Percentiles rank a stretch among this genome's conserved stretches.
Conservation (phyloP, 2,888 invertebrate species). For the Theodoxus fluviatilis region DNA sequence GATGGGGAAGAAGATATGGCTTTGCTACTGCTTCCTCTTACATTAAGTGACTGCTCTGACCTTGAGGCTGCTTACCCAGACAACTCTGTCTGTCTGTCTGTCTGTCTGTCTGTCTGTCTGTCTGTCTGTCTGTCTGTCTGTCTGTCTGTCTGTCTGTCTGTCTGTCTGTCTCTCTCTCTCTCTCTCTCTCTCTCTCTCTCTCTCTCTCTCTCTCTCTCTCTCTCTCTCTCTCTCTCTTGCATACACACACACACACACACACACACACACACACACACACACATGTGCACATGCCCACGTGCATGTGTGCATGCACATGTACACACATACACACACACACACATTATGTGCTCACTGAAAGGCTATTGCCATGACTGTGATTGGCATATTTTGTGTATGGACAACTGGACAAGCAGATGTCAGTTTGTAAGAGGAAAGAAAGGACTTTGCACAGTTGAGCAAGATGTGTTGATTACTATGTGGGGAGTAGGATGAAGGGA, state of each 20-base stretch:
- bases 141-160: not conserved
- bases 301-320: not conserved
- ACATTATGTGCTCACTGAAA: too few relatives aligned
- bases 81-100: not conserved
- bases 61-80: too few relatives aligned
- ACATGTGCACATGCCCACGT: not conserved
- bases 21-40: too few relatives aligned
- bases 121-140: not conserved
- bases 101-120: conserved; percentile 11
- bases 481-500: too few relatives aligned
- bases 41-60: too few relatives aligned
- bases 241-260: not conserved
- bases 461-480: too few relatives aligned
- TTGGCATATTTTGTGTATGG: too few relatives aligned
- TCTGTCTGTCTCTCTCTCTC: conserved; percentile 24
- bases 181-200: not conserved
- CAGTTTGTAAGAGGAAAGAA: too few relatives aligned
- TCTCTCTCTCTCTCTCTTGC: not conserved
- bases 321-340: conserved; percentile 2
- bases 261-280: not conserved
- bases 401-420: too few relatives aligned
- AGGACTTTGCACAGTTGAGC: too few relatives aligned
- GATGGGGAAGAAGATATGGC: too few relatives aligned
- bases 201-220: not conserved
- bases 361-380: too few relatives aligned